Conservation (phyloP, 2,888 invertebrate genomes). For the Stenodema calcarata region DNA sequence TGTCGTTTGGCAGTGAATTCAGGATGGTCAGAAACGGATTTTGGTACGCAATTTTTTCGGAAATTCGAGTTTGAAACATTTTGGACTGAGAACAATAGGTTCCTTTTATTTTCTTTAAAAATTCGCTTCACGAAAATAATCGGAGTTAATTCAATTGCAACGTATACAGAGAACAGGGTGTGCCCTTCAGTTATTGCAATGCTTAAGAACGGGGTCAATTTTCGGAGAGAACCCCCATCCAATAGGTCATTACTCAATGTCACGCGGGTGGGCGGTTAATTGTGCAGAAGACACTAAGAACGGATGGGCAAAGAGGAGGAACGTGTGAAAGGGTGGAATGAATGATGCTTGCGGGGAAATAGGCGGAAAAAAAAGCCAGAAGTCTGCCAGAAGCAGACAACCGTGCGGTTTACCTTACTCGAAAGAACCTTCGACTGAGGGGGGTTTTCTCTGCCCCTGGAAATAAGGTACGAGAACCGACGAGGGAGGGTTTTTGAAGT, state of each 20-base stretch:
- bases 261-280: constrained; percentile 16
- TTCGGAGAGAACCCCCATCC: background rate
- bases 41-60: no score
- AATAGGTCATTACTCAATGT: constrained; percentile 35
- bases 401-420: constrained; percentile 38
- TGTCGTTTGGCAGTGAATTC: no score
- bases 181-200: no score
- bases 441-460: background rate
- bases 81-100: no score
- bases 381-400: constrained; percentile 38
- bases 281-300: constrained; percentile 44
- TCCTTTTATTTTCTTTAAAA: no score
- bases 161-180: no score
- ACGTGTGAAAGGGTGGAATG: constrained; percentile 44
- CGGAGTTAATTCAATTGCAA: no score
- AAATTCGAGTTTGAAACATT: no score
- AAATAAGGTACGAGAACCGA: background rate
- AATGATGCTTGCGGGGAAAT: constrained; percentile 20
- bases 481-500: background rate
- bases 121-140: no score
- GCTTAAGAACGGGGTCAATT: background rate
- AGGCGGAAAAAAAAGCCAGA: constrained; percentile 13
- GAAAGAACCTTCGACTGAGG: constrained; percentile 3
- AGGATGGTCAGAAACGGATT: no score
- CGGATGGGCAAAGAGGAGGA: constrained; percentile 2